A percentile compares a stretch with the other conserved stretches of the same genome.
Evolutionary conservation across 2,797 vertebrate genomes (phyloP).

Genomic region (Rachycentron canadum): DNA sequence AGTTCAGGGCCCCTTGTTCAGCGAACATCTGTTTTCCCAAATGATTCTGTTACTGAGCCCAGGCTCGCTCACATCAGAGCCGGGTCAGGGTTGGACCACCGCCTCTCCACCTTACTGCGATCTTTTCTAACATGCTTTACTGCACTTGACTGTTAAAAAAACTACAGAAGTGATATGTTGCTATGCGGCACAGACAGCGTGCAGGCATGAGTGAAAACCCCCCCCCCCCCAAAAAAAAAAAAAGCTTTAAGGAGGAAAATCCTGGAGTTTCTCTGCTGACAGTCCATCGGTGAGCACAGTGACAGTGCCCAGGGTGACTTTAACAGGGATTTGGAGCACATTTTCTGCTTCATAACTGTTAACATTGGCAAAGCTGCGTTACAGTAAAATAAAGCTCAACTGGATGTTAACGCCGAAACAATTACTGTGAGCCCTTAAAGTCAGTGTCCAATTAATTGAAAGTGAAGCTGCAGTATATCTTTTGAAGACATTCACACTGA

Average conservation of each 20-base stretch:
- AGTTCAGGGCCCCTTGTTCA: conserved; percentile 75
- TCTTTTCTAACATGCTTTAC: conserved; percentile 43
- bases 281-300: conserved; percentile 33
- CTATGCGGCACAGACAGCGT: conserved; percentile 18
- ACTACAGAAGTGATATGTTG: conserved; percentile 47
- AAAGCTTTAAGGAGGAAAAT: conserved; percentile 41
- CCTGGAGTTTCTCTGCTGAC: conserved; percentile 36
- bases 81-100: conserved; percentile 69
- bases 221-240: not conserved
- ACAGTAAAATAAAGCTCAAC: conserved; percentile 65
- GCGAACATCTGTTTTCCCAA: conserved; percentile 85
- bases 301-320: conserved; percentile 51
- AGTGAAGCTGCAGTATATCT: conserved; percentile 72
- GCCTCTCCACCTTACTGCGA: conserved; percentile 64
- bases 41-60: conserved; percentile 81
- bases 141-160: conserved; percentile 52
- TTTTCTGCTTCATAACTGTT: conserved; percentile 60
- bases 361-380: conserved; percentile 54
- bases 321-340: conserved; percentile 51
- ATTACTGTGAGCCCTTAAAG: conserved; percentile 59
- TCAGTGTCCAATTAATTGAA: conserved; percentile 66
- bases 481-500: conserved; percentile 54
- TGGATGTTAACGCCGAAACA: conserved; percentile 55
- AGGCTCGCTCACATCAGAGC: conserved; percentile 60
- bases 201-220: not conserved